These are phyloP conservation scores for Todus mexicanus DNA, from an alignment of 2,797 vertebrate genomes.

Conservation along the genomic window DNA sequence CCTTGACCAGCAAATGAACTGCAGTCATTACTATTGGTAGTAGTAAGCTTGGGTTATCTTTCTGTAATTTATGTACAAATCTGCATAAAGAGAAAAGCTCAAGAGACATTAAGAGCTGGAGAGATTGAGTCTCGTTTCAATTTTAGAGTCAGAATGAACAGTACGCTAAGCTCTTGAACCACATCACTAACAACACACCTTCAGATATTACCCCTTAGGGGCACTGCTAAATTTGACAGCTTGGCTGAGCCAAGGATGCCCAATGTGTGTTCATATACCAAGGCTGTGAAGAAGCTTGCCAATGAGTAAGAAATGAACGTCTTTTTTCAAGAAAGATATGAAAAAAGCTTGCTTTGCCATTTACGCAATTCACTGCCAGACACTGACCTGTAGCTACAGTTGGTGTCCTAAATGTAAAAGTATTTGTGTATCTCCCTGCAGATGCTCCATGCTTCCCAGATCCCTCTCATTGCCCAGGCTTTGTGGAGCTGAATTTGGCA, in stretches of 20 bases:
- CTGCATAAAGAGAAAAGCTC: not conserved
- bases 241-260: not conserved
- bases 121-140: not conserved
- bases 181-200: not conserved
- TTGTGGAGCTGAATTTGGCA: not conserved
- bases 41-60: not conserved
- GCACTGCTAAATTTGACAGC: not conserved
- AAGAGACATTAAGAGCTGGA: not conserved
- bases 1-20: not conserved
- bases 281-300: not conserved
- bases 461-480: not conserved
- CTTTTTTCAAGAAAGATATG: not conserved
- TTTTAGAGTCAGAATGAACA: not conserved
- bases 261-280: not conserved
- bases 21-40: not conserved
- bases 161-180: not conserved
- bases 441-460: rapidly evolving
- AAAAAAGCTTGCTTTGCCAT: not conserved
- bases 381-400: not conserved
- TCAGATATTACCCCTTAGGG: not conserved
- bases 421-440: rapidly evolving
- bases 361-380: not conserved
- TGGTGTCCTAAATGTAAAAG: not conserved
- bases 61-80: not conserved
- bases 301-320: not conserved